Evolutionary conservation across 2,888 invertebrate species (phyloP).

Genomic region (Galerucella calmariensis): DNA sequence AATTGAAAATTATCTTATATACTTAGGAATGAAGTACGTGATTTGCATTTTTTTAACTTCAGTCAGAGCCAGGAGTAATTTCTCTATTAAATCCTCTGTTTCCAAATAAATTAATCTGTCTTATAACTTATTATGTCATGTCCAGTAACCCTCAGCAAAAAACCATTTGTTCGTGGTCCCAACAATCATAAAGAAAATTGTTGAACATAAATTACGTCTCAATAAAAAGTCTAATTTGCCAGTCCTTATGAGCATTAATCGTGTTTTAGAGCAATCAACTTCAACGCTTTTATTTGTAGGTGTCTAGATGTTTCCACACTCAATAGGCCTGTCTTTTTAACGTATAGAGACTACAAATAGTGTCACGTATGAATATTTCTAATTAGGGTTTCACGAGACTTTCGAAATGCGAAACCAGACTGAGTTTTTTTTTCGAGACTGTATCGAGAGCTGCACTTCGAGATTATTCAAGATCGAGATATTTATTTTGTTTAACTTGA

Average conservation of each 20-base stretch:
- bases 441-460: too few species aligned
- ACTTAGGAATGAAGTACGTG: not conserved
- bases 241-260: slow-evolving; percentile 30
- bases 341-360: not conserved
- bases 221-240: slow-evolving; percentile 34
- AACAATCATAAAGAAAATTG: slow-evolving; percentile 33
- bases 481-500: not conserved
- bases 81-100: slow-evolving; percentile 17
- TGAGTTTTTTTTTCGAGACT: too few species aligned
- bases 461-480: too few species aligned
- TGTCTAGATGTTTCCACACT: slow-evolving; percentile 1
- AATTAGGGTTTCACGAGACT: too few species aligned
- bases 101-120: slow-evolving; percentile 32
- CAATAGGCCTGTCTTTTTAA: not conserved
- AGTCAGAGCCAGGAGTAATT: slow-evolving; percentile 12
- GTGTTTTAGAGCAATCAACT: slow-evolving; percentile 32
- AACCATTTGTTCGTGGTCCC: slow-evolving; percentile 26
- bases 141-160: slow-evolving; percentile 33
- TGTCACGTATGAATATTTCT: not conserved
- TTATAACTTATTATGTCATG: slow-evolving; percentile 33
- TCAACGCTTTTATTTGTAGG: slow-evolving; percentile 33
- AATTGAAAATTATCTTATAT: not conserved
- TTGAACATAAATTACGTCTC: slow-evolving; percentile 32
- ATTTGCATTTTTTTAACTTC: slow-evolving; percentile 23
- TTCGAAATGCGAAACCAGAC: too few species aligned